phyloP scores from a whole-genome alignment of 2,888 invertebrate genomes.

The Apotomis betuletana region DNA sequence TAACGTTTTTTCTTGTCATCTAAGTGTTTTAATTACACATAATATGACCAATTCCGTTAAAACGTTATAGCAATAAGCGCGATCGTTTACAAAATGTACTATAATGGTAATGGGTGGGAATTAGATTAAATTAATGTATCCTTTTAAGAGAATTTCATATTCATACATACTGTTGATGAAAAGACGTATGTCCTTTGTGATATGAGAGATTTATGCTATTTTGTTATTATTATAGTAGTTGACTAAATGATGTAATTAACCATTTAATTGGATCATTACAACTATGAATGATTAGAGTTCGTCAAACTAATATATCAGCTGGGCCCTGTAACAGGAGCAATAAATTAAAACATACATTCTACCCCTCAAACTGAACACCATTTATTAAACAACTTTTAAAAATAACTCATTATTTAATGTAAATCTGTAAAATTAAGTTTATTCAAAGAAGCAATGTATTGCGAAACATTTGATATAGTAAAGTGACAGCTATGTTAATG shows the following conservation, averaged over 20 bases:
- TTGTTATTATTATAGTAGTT: background rate
- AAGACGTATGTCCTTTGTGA: background rate
- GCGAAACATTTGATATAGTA: no score
- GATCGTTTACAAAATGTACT: constrained; percentile 8
- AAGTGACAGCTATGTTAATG: no score
- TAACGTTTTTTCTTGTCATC: background rate
- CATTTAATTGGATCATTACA: background rate
- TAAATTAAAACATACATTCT: no score
- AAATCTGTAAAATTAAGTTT: no score
- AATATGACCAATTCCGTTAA: constrained; percentile 11
- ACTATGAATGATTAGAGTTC: background rate
- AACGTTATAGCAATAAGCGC: background rate
- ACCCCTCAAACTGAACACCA: no score
- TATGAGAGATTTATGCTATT: background rate
- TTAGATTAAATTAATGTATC: constrained; percentile 6
- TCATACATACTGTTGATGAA: background rate
- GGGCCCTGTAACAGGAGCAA: no score
- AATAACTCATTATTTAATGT: no score
- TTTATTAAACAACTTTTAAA: no score
- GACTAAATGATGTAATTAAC: background rate
- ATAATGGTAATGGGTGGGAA: constrained; percentile 7
- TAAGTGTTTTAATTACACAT: background rate
- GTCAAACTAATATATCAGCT: background rate
- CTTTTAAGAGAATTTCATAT: constrained; percentile 14
- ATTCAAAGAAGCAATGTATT: no score